These are phyloP conservation scores for Metopolophium dirhodum DNA, from an alignment of 1,140 invertebrate genomes.

Conservation along the genomic window DNA sequence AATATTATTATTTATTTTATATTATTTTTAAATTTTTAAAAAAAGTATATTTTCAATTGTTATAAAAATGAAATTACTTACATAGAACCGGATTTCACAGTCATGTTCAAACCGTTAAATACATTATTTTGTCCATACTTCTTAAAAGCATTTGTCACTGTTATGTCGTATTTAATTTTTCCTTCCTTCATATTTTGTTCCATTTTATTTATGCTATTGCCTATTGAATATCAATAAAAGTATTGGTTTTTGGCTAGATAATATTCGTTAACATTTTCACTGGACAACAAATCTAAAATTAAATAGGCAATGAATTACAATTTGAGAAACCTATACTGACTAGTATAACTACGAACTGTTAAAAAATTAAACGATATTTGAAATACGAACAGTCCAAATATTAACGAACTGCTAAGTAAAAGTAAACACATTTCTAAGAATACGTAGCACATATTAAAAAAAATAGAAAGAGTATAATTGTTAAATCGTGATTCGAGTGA, in stretches of 20 bases:
- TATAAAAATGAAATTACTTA: conserved; percentile 59
- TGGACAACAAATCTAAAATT: not conserved
- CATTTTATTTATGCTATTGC: not conserved
- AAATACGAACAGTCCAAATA: not conserved
- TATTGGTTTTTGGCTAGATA: not conserved
- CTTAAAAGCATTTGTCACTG: conserved; percentile 60
- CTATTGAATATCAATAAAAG: not conserved
- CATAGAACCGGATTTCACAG: conserved; percentile 60
- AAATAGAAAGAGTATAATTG: not conserved
- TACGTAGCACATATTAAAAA: not conserved
- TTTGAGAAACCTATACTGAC: not conserved
- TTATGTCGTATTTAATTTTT: not conserved
- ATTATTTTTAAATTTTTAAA: not conserved
- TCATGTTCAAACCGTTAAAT: conserved; percentile 62
- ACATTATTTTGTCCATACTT: conserved; percentile 59
- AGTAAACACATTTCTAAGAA: not conserved
- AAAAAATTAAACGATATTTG: not conserved
- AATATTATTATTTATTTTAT: not conserved
- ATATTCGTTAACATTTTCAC: not conserved
- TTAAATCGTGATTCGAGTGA: not conserved
- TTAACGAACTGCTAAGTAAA: not conserved
- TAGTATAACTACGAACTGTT: not conserved
- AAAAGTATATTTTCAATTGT: not conserved
- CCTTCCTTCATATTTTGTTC: not conserved
- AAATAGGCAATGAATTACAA: not conserved